phyloP scores from a whole-genome alignment of 2,113 vertebrate genomes.

The Pluvialis apricaria region DNA sequence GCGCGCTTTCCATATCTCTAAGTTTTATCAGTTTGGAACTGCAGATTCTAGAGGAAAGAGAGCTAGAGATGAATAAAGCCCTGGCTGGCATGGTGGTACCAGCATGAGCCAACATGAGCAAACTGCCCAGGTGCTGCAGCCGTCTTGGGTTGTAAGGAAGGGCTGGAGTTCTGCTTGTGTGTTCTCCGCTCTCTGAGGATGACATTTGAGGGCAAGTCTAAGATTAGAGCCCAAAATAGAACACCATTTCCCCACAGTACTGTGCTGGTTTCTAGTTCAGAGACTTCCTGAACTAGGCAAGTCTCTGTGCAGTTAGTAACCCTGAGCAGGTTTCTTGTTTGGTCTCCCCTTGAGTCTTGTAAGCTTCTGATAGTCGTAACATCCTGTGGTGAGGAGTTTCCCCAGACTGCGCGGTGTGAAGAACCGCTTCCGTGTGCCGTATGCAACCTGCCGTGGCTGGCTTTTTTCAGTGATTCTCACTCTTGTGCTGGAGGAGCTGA shows the following conservation, averaged over 20 bases:
- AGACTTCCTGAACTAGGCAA: neutral
- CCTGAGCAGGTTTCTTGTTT: neutral
- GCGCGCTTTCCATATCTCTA: neutral
- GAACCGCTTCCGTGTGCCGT: rapidly evolving
- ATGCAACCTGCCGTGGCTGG: neutral
- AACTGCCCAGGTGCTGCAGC: neutral
- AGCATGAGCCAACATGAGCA: rapidly evolving
- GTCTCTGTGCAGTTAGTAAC: neutral
- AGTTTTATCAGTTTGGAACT: neutral
- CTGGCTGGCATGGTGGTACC: neutral
- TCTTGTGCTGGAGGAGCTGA: neutral
- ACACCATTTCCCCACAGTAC: neutral
- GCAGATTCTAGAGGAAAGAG: neutral
- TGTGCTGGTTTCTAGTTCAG: neutral
- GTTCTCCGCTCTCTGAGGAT: neutral
- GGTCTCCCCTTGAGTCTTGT: neutral
- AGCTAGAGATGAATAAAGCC: neutral
- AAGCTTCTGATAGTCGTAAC: neutral
- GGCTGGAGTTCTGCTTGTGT: neutral
- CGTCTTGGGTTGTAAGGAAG: rapidly evolving
- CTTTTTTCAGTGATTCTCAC: neutral
- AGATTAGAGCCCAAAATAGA: neutral
- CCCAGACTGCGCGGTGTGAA: rapidly evolving
- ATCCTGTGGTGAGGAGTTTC: neutral
- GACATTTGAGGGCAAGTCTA: neutral